Base-by-base conservation (phyloP, 2,888 invertebrate species). In the Arrhopalites spinosus region DNA sequence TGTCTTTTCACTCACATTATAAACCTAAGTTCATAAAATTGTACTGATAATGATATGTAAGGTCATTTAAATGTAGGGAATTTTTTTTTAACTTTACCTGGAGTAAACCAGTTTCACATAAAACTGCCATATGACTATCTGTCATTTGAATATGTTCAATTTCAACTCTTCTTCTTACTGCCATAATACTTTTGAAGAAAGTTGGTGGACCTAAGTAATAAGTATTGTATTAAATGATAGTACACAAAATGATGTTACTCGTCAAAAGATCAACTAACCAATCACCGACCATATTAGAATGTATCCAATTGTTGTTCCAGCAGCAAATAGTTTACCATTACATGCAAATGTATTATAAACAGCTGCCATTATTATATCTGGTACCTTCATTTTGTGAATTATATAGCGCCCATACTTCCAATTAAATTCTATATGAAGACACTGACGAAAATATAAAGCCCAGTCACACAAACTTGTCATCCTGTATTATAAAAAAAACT, bases 371-470 rank as follows among this genome's bases (percentile, higher is more conserved):
- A 23, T 50, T 7, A 7, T 11, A 25, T 64, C 69, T 11, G 73
- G 71, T 1, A 72, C n/a, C n/a, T 64, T 29, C 30, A 78, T 36
- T 30, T 69, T 73, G 43, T 75, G 72, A 20, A 78, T 72, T 0
- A 47, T 67, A 47, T 70, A 77, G 17, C 72, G 67, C 27, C 78
- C 78, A 1, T 69, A n/a, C 25, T 63, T 45, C 78, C 78, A 78
- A 36, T 77, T 78, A 15, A 27, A 36, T 66, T 73, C 30, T 20
- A 74, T 59, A 27, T 78, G 73, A 27, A 29, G 27, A 45, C 78
- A 73, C 15, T 77, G 76, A 2, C 75, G 72, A 59, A 53, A 78
- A 43, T 77, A 77, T 8, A 53, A 15, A 8, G 50, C 77, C 79
- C 79, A 79, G 11, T 77, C 74, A 45, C 79, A 79, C 20, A 77